Percentiles rank a stretch among this genome's conserved stretches.
Evolutionary conservation across 1,140 invertebrate species (phyloP).

Genomic region (Drosophila dunni): DNA sequence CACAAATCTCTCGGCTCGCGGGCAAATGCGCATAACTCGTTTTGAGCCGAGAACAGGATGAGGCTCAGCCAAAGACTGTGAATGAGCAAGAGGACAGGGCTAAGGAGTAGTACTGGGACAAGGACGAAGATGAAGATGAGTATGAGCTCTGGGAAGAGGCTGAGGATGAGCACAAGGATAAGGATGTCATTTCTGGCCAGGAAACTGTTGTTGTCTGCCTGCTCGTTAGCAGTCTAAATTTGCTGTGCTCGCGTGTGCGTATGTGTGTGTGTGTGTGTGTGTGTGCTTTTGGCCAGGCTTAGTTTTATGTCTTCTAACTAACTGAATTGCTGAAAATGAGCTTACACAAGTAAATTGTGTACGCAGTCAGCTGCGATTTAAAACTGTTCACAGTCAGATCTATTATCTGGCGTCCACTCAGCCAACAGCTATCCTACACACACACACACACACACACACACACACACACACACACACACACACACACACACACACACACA

Average conservation of each 20-base stretch:
- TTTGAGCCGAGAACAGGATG: constrained; percentile 41
- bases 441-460: constrained; percentile 5
- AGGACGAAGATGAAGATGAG: constrained; percentile 20
- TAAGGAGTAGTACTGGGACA: not conserved
- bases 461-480: constrained; percentile 13
- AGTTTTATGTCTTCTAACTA: constrained; percentile 64
- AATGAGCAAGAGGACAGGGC: not conserved
- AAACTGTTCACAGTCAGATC: constrained; percentile 36
- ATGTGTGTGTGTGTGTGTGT: not conserved
- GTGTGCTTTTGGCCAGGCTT: constrained; percentile 17
- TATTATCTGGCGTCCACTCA: constrained; percentile 39
- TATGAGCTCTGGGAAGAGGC: not conserved
- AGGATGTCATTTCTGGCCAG: constrained; percentile 61
- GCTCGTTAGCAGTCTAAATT: constrained; percentile 53
- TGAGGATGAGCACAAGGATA: constrained; percentile 14
- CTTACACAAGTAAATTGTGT: constrained; percentile 46
- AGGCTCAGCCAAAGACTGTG: not conserved
- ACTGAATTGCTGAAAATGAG: constrained; percentile 68
- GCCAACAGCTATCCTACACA: not conserved
- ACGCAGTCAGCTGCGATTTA: constrained; percentile 53
- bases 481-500: constrained; percentile 2
- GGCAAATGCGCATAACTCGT: constrained; percentile 73
- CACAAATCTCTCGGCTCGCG: constrained; percentile 65
- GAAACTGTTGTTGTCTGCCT: constrained; percentile 47
- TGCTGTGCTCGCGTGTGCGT: constrained; percentile 10